These are phyloP conservation scores for Burhinus oedicnemus DNA, from an alignment of 2,113 vertebrate species.

Conservation along the genomic window DNA sequence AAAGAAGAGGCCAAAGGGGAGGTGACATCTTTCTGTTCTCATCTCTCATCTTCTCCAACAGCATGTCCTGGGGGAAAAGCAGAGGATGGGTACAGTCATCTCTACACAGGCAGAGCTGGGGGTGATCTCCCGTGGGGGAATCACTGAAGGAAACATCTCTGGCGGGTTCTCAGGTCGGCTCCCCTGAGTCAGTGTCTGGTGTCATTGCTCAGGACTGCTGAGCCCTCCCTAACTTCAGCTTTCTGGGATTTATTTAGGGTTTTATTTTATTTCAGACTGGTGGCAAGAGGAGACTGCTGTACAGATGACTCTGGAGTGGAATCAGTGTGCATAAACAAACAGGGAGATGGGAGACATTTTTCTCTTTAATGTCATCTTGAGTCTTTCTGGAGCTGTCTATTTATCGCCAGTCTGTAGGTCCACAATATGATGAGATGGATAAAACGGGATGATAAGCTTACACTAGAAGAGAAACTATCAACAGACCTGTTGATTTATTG, in stretches of 20 bases:
- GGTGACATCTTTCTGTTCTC: background rate
- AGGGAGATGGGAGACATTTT: background rate
- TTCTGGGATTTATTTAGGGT: background rate
- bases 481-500: conserved; percentile 65
- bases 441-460: conserved; percentile 66
- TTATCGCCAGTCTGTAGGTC: conserved; percentile 30
- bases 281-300: background rate
- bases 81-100: background rate
- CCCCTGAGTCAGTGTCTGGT: background rate
- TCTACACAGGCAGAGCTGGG: background rate
- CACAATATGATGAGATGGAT: conserved; percentile 68
- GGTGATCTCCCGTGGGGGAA: background rate
- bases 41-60: background rate
- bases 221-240: background rate
- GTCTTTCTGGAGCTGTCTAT: conserved; percentile 44
- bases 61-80: background rate
- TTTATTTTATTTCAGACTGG: background rate
- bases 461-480: conserved; percentile 53
- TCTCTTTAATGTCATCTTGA: conserved; percentile 37
- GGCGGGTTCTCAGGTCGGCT: background rate
- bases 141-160: background rate
- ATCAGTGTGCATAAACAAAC: background rate
- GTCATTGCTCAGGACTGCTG: background rate
- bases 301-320: background rate
- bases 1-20: background rate